These are phyloP conservation scores for Catostomus latipinnis DNA, from an alignment of 2,797 vertebrate genomes.

Conservation along the genomic window DNA sequence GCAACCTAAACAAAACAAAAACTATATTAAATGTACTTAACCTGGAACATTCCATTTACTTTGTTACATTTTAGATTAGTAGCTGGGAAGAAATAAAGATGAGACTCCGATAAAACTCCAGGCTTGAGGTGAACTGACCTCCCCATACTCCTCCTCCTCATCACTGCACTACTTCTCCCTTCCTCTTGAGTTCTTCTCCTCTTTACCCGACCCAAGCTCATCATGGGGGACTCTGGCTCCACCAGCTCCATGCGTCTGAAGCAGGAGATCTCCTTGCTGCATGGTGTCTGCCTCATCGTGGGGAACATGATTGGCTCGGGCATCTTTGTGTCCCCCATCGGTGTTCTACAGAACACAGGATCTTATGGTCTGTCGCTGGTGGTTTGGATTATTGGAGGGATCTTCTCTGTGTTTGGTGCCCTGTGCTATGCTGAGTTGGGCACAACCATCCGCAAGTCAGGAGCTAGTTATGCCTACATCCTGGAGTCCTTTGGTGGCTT, in stretches of 20 bases:
- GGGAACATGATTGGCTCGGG: slow-evolving; percentile 86
- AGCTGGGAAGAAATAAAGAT: background rate
- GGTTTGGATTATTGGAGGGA: slow-evolving; percentile 79
- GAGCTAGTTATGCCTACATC: slow-evolving; percentile 83
- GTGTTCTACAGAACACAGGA: slow-evolving; percentile 78
- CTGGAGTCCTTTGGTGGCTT: slow-evolving; percentile 82
- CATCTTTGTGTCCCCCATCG: slow-evolving; percentile 83
- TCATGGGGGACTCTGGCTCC: slow-evolving; percentile 71
- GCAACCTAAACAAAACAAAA: no score
- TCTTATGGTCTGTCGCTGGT: slow-evolving; percentile 81
- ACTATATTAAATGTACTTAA: no score
- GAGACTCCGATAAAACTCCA: background rate
- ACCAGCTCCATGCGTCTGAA: slow-evolving; percentile 74
- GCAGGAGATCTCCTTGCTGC: slow-evolving; percentile 83
- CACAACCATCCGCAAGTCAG: slow-evolving; percentile 83
- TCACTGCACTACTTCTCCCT: background rate
- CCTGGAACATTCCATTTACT: no score
- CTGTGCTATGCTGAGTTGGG: slow-evolving; percentile 84
- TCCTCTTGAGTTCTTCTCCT: background rate
- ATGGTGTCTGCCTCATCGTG: slow-evolving; percentile 83
- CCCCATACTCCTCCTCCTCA: background rate
- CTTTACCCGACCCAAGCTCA: slow-evolving; percentile 16
- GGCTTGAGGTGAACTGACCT: background rate
- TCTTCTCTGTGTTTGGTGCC: slow-evolving; percentile 83
- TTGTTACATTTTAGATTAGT: no score